phyloP scores from a whole-genome alignment of 2,797 vertebrate species.

The Danio jaintianensis region DNA sequence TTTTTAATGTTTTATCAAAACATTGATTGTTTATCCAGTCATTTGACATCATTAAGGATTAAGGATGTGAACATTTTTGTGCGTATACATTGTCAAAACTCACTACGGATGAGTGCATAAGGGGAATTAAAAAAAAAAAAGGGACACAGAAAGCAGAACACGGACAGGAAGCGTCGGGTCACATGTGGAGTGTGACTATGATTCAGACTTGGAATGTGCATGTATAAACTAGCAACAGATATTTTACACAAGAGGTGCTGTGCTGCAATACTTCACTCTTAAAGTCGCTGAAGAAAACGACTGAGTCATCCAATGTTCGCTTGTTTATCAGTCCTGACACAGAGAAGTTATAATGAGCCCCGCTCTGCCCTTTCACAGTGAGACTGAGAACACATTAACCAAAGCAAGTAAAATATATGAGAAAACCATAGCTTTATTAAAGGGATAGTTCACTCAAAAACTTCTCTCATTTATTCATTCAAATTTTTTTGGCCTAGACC shows the following conservation, averaged over 20 bases:
- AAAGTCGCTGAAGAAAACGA: background rate
- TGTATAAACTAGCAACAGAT: background rate
- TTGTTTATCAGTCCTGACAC: background rate
- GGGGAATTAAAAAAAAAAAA: background rate
- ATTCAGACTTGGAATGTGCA: background rate
- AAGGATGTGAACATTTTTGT: background rate
- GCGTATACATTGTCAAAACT: background rate
- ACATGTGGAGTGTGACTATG: constrained; percentile 20
- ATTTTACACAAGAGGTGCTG: background rate
- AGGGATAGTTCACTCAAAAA: no score
- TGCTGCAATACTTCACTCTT: background rate
- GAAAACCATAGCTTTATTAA: no score
- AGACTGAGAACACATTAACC: background rate
- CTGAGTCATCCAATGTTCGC: background rate
- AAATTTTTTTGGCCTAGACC: no score
- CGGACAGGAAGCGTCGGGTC: background rate
- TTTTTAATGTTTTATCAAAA: background rate
- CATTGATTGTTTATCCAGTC: background rate
- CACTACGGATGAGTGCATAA: background rate
- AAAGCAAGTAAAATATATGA: background rate
- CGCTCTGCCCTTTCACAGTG: background rate
- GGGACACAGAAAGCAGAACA: background rate
- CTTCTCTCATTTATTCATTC: no score
- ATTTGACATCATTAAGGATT: background rate
- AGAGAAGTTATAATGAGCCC: constrained; percentile 12